Evolutionary conservation across 35 echinoderm and acorn worm species (phyloP).

Genomic region (Apostichopus parvimensis): DNA sequence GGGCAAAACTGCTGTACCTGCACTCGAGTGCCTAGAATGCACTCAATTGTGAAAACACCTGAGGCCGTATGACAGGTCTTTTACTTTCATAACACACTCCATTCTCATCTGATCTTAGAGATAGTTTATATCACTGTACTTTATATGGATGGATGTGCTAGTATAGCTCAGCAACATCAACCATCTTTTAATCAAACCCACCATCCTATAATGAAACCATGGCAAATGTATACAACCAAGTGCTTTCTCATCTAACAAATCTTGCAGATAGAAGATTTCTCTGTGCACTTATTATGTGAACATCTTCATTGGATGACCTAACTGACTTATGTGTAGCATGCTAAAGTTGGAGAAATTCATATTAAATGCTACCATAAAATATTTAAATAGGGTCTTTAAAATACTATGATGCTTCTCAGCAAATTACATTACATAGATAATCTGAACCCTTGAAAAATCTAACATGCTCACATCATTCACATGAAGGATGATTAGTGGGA

Average conservation of each 20-base stretch:
- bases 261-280: background rate
- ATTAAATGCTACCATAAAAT: no score
- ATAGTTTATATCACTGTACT: background rate
- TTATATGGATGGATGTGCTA: background rate
- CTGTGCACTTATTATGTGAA: background rate
- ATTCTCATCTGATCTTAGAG: background rate
- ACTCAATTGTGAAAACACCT: background rate
- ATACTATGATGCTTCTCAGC: no score
- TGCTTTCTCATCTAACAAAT: background rate
- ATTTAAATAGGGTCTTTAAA: no score
- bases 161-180: no score
- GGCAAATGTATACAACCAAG: background rate
- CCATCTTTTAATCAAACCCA: no score
- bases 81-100: background rate
- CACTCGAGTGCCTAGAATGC: background rate
- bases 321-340: background rate
- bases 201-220: background rate
- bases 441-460: no score
- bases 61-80: background rate
- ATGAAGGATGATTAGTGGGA: no score
- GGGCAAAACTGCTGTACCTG: background rate
- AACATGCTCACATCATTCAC: no score
- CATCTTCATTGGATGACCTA: background rate
- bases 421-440: no score
- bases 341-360: no score